Evolutionary conservation across 2,797 vertebrate genomes (phyloP).

Genomic region (Halcyon smyrnensis): DNA sequence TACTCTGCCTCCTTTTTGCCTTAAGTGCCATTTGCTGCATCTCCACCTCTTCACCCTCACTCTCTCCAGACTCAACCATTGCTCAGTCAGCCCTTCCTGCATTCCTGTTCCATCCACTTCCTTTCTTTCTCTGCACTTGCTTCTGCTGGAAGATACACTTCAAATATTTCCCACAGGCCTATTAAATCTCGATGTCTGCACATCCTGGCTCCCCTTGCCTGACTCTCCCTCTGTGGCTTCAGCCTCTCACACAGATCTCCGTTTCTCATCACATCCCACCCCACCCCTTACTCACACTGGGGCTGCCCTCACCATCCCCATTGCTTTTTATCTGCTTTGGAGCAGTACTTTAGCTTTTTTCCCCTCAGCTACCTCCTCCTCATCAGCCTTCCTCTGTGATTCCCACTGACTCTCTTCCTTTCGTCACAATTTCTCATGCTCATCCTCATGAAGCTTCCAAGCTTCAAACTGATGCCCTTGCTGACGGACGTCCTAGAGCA

Average conservation of each 20-base stretch:
- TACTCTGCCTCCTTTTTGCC: background rate
- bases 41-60: background rate
- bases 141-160: background rate
- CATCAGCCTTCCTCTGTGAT: background rate
- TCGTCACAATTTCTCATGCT: background rate
- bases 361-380: background rate
- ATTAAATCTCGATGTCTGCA: background rate
- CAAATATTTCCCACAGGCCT: background rate
- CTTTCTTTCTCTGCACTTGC: background rate
- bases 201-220: background rate
- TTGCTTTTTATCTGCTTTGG: background rate
- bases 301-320: background rate
- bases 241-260: background rate
- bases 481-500: background rate
- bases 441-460: background rate
- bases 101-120: background rate
- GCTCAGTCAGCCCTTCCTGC: background rate
- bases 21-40: background rate
- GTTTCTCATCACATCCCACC: background rate
- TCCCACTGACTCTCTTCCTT: background rate
- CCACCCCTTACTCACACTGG: background rate
- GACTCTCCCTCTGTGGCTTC: background rate
- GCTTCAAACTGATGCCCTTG: fast-evolving
- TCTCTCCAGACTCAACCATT: background rate
- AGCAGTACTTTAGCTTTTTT: background rate